Conservation (phyloP, 2,888 invertebrate species). For the Girardia tigrina region DNA sequence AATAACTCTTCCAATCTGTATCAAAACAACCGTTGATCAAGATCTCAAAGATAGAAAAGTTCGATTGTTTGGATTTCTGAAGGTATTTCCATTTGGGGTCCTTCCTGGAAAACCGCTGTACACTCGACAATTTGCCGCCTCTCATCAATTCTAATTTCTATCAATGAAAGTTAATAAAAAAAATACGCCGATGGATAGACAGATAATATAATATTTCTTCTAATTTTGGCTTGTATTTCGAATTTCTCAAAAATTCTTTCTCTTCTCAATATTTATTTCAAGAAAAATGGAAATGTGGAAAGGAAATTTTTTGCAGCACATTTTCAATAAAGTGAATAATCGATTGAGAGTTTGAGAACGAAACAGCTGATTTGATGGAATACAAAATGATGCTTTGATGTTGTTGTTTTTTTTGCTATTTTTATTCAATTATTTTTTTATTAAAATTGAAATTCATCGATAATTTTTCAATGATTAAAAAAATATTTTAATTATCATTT, state of each 20-base stretch:
- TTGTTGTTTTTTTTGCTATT: too few species aligned
- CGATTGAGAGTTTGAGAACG: neutral
- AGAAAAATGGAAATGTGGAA: neutral
- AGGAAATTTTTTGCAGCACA: neutral
- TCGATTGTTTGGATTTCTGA: constrained; percentile 8
- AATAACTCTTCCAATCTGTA: constrained; percentile 4
- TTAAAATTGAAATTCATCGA: too few species aligned
- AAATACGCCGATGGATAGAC: neutral
- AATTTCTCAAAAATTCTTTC: neutral
- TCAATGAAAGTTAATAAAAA: neutral
- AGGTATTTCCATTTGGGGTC: neutral
- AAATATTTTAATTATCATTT: too few species aligned
- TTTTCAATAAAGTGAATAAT: neutral
- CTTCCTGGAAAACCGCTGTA: neutral
- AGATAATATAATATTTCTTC: constrained; percentile 23
- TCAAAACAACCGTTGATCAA: constrained; percentile 11
- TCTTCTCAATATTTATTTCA: constrained; percentile 11
- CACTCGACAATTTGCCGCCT: constrained; percentile 13
- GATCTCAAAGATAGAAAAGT: neutral
- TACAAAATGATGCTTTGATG: too few species aligned
- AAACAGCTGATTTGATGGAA: constrained; percentile 14
- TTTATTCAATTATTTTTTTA: too few species aligned
- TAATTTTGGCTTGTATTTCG: neutral
- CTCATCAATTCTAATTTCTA: neutral
- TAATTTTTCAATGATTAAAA: too few species aligned